A percentile compares a stretch with the other conserved stretches of the same genome.
phyloP scores from a whole-genome alignment of 2,113 vertebrate species.

The Channa argus region DNA sequence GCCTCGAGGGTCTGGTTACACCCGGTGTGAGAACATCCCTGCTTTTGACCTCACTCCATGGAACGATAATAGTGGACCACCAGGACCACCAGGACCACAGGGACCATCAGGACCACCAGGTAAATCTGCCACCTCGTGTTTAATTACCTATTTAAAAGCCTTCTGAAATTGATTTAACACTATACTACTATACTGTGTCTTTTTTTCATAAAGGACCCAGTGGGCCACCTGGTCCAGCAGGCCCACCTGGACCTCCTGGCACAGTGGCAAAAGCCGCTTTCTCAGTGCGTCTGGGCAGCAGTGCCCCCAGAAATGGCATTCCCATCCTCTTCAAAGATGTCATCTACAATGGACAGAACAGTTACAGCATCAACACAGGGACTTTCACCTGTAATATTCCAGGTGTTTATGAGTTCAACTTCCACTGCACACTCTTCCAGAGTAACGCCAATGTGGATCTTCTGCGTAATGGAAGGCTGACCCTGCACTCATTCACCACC shows the following conservation, averaged over 20 bases:
- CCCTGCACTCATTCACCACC: conserved; percentile 63
- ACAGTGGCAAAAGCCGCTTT: conserved; percentile 39
- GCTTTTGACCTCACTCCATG: conserved; percentile 78
- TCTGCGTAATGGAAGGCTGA: conserved; percentile 22
- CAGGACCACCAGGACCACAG: not conserved
- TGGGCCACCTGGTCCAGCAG: not conserved
- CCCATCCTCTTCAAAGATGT: conserved; percentile 47
- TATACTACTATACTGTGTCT: not conserved
- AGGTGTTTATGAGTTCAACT: conserved; percentile 76
- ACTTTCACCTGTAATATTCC: conserved; percentile 59
- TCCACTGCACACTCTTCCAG: conserved; percentile 45
- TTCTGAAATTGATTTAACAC: too few relatives aligned
- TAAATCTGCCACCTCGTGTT: conserved; percentile 4
- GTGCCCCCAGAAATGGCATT: not conserved
- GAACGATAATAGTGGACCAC: conserved; percentile 59
- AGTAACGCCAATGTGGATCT: conserved; percentile 39
- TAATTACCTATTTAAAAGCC: too few relatives aligned
- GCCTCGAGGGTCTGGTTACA: conserved; percentile 50
- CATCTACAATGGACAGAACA: conserved; percentile 69
- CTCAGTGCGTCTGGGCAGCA: conserved; percentile 54
- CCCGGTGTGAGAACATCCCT: conserved; percentile 58
- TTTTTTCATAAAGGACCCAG: conserved; percentile 19
- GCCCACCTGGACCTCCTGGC: conserved; percentile 10
- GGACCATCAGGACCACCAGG: not conserved
- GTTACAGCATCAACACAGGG: conserved; percentile 57